Base-by-base conservation (phyloP, 2,113 vertebrate genomes). In the Poecile atricapillus region DNA sequence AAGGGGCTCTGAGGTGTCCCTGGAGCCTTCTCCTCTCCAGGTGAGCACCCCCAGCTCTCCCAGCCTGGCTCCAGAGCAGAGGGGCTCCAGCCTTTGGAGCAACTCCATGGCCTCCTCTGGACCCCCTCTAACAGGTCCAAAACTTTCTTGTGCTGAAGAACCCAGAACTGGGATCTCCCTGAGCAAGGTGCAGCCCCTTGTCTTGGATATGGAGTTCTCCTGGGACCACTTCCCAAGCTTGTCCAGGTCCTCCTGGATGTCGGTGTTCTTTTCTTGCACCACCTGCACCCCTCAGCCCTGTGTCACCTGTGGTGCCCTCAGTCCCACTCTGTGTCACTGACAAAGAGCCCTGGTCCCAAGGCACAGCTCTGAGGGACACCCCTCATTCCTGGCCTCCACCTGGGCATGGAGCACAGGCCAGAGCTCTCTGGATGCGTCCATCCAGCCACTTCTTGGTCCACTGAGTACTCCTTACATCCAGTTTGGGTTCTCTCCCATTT, bases 251-350 rank as follows among this genome's bases (percentile, higher is more conserved):
- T 30, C 35, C 39, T 63, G 56, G 23, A 20, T 39, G 28, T 15
- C 8, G 2, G 2, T 9, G 18, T 20, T 53, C 33, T 25, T 30
- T 20, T 25, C 24, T 43, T 16, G 10, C 18, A 11, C 39, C 62
- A 22, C 1, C 44, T 43, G 25, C 31, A 9, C 33, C 28, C 15
- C 56, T 33, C 53, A 60, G 37, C 46, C 19, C 18, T 0, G 0
- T 60, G 27, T 46, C 73, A 47, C 59, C 49, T 39, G 59, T 15
- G 50, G 33, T 53, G 22, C 11, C 39, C 39, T 46, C 4, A 4
- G 3, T 28, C 10, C 55, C 63, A 15, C 55, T 23, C 33, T 62
- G 46, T 46, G 33, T 13, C 55, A 18, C 21, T 63, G 49, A 33
- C 15, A 7, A 31, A 22, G 73, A 52, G 44, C 15, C 35, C 43